Percentiles rank a stretch among this genome's conserved stretches.
Evolutionary conservation across 37 sponge, comb jelly and placozoan species (phyloP).

Genomic region (Corticium candelabrum): DNA sequence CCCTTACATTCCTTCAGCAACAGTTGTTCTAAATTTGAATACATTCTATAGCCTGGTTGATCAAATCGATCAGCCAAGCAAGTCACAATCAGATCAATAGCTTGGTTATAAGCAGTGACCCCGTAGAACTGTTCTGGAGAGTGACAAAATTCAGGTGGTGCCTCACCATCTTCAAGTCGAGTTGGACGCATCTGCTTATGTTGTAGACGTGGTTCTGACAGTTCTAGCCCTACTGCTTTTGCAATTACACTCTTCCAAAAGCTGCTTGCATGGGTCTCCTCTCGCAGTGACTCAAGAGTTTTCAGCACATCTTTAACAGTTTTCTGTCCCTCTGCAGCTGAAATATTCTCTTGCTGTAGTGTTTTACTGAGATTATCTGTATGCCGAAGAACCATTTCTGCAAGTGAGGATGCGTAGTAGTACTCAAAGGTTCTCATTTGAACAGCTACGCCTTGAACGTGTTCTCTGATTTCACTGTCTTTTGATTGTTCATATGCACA

Average conservation of each 20-base stretch:
- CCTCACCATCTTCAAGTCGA: not conserved
- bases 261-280: not conserved
- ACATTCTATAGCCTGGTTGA: conserved; percentile 9
- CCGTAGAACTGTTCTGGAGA: not conserved
- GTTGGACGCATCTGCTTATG: not conserved
- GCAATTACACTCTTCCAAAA: not conserved
- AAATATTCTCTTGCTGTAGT: not conserved
- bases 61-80: not conserved
- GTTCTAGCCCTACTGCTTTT: not conserved
- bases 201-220: not conserved
- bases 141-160: not conserved
- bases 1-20: not conserved
- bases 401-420: conserved; percentile 1
- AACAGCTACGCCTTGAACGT: not conserved
- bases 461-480: not conserved
- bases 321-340: not conserved
- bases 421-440: not conserved
- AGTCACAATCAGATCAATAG: conserved; percentile 3
- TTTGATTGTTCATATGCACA: not conserved
- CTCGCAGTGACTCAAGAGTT: not conserved
- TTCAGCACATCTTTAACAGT: not conserved
- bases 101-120: not conserved
- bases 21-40: not conserved
- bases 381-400: not conserved
- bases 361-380: conserved; percentile 9